Evolutionary conservation across 2,797 vertebrate genomes (phyloP).

Genomic region (Botia kubotai): DNA sequence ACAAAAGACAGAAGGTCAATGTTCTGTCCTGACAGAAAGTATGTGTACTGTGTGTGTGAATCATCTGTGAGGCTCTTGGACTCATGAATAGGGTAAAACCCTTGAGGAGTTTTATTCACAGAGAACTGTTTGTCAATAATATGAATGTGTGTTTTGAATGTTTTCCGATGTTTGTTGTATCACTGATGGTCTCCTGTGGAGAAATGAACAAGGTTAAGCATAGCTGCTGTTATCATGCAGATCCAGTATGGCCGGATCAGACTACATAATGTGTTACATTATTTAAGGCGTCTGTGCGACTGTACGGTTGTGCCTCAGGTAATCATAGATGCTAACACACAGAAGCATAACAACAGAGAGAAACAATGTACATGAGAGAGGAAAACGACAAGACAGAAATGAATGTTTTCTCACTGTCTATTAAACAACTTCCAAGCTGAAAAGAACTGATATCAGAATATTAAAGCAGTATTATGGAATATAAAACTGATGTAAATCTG

Average conservation of each 20-base stretch:
- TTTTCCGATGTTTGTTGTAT: background rate
- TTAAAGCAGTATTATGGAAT: background rate
- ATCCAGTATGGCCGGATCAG: constrained; percentile 57
- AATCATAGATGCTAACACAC: constrained; percentile 40
- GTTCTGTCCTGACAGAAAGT: too few species aligned
- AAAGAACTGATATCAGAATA: too few species aligned
- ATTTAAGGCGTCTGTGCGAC: constrained; percentile 63
- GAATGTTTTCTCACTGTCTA: too few species aligned
- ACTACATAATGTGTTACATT: constrained; percentile 64
- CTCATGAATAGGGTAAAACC: constrained; percentile 1
- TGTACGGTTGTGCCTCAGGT: constrained; percentile 53
- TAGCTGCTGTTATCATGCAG: constrained; percentile 58
- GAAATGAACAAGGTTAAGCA: constrained; percentile 67
- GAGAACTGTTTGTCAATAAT: constrained; percentile 13
- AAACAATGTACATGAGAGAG: background rate
- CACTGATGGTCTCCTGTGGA: constrained; percentile 36
- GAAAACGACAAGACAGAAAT: background rate
- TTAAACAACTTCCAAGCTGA: too few species aligned
- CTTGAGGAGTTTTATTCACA: constrained; percentile 26
- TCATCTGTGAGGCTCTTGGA: background rate
- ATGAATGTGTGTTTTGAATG: background rate
- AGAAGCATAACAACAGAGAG: constrained; percentile 35
- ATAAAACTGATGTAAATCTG: background rate
- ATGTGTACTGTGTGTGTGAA: too few species aligned
- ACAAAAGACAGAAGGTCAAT: too few species aligned